phyloP scores from a whole-genome alignment of 2,888 invertebrate genomes.

The Netelia virgata region DNA sequence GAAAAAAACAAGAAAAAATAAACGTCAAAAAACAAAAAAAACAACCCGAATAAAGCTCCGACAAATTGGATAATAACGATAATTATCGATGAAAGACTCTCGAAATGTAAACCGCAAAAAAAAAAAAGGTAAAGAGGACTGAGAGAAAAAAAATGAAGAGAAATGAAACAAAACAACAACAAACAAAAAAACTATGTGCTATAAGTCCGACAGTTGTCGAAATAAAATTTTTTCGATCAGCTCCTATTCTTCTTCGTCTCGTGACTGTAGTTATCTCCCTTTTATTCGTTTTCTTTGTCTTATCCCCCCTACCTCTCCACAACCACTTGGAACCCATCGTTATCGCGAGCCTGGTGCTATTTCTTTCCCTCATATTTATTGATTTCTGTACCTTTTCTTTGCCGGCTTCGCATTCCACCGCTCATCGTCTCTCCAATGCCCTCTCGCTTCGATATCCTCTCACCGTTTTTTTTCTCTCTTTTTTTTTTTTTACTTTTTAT shows the following conservation, averaged over 20 bases:
- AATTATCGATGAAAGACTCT: slow-evolving; percentile 54
- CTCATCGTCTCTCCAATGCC: background rate
- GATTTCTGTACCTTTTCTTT: slow-evolving; percentile 19
- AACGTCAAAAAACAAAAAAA: background rate
- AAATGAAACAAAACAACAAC: too few species aligned
- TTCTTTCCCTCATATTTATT: slow-evolving; percentile 43
- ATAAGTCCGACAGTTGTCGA: slow-evolving; percentile 77
- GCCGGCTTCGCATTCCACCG: slow-evolving; percentile 34
- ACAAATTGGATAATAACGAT: slow-evolving; percentile 44
- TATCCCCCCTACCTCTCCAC: background rate
- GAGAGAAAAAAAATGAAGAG: too few species aligned
- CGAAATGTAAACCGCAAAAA: slow-evolving; percentile 47
- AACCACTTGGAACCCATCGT: background rate
- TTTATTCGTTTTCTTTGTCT: background rate
- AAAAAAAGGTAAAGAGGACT: background rate
- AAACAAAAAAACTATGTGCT: slow-evolving; percentile 76
- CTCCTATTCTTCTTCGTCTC: slow-evolving; percentile 27
- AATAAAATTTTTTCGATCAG: slow-evolving; percentile 80
- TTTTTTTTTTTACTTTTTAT: slow-evolving; percentile 60
- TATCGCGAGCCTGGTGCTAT: background rate
- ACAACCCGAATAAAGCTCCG: slow-evolving; percentile 1
- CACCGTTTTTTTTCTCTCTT: background rate
- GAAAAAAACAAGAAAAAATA: background rate
- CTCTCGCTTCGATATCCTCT: slow-evolving; percentile 41
- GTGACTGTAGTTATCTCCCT: background rate